Conservation (phyloP, 2,888 invertebrate species). For the Watsonalla binaria region DNA sequence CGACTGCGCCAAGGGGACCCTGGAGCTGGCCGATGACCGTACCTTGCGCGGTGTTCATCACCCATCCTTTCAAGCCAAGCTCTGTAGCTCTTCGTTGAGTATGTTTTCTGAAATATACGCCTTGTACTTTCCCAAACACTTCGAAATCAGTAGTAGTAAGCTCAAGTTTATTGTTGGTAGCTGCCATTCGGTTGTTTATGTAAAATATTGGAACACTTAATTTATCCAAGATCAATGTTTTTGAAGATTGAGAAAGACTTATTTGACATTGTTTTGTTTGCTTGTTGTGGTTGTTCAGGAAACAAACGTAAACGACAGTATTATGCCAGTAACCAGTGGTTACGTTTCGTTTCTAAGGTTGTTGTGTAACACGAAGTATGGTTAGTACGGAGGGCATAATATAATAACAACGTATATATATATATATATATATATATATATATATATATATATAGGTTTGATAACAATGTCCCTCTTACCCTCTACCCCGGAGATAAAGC, state of each 20-base stretch:
- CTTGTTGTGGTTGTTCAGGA: slow-evolving; percentile 36
- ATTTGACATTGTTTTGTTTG: slow-evolving; percentile 23
- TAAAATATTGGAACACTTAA: neutral
- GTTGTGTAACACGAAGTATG: slow-evolving; percentile 20
- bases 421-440: too few species aligned
- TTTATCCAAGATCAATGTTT: neutral
- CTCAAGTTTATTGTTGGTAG: slow-evolving; percentile 29
- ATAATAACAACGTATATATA: too few species aligned
- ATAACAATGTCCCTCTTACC: too few species aligned
- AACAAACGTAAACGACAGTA: slow-evolving; percentile 17
- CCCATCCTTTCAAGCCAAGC: slow-evolving; percentile 84
- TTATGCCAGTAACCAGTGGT: slow-evolving; percentile 12
- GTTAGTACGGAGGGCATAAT: too few species aligned
- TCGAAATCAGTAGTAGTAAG: slow-evolving; percentile 72
- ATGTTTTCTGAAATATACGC: slow-evolving; percentile 78
- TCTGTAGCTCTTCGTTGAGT: slow-evolving; percentile 81
- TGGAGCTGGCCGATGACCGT: slow-evolving; percentile 84
- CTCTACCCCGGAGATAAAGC: too few species aligned
- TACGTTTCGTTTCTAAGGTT: slow-evolving; percentile 25
- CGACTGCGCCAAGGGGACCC: slow-evolving; percentile 76
- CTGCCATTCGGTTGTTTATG: slow-evolving; percentile 21
- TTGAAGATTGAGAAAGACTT: slow-evolving; percentile 2
- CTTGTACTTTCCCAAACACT: slow-evolving; percentile 81
- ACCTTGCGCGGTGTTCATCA: slow-evolving; percentile 84
- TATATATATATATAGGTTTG: too few species aligned